These are phyloP conservation scores for Tyrophagus putrescentiae DNA, from an alignment of 1,140 invertebrate genomes.

Conservation along the genomic window DNA sequence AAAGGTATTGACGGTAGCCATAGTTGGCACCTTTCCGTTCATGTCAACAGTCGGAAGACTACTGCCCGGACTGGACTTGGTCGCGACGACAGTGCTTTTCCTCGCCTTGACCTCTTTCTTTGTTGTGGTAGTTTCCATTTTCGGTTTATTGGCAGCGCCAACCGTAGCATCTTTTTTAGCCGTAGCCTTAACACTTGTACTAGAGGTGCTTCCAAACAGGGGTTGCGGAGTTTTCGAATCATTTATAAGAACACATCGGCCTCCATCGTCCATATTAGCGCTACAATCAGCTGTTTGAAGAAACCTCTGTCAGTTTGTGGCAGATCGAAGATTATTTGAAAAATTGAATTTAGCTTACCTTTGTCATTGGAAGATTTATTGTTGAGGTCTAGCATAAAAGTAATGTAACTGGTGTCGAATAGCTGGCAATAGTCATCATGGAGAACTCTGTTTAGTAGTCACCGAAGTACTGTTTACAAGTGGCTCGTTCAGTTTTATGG, in stretches of 20 bases:
- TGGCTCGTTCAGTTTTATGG: too few species aligned
- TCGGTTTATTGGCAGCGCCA: neutral
- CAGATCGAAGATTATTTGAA: neutral
- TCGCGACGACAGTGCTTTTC: neutral
- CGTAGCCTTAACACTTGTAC: neutral
- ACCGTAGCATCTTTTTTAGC: neutral
- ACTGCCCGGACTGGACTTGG: slow-evolving; percentile 5
- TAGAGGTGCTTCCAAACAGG: slow-evolving; percentile 30
- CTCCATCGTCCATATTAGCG: slow-evolving; percentile 35
- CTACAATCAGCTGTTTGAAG: neutral
- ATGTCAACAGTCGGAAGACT: neutral
- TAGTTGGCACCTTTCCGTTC: neutral
- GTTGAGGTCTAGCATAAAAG: neutral
- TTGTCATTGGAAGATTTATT: neutral
- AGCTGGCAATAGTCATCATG: neutral
- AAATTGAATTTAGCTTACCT: neutral
- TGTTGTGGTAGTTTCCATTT: neutral
- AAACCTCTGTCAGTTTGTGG: slow-evolving; percentile 2
- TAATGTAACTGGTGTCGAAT: neutral
- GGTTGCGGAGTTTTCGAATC: slow-evolving; percentile 32
- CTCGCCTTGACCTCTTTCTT: neutral
- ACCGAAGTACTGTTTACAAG: too few species aligned
- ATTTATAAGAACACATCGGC: slow-evolving; percentile 34
- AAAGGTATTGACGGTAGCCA: neutral
- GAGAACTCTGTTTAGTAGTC: neutral